Conservation (phyloP, 1,140 invertebrate species). For the Temnothorax nylanderi region DNA sequence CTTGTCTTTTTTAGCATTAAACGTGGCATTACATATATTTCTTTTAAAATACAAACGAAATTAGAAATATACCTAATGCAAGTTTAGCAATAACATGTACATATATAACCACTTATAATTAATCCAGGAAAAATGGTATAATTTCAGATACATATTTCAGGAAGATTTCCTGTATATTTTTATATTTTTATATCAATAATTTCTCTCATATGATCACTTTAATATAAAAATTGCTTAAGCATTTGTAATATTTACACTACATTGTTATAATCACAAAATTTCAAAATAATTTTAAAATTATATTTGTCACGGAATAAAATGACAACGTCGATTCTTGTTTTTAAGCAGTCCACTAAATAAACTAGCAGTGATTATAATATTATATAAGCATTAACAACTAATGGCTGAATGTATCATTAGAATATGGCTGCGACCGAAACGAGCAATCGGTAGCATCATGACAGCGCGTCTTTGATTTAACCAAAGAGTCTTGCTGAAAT, state of each 20-base stretch:
- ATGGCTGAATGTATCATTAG: background rate
- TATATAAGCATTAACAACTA: background rate
- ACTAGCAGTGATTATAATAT: background rate
- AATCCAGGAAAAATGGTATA: background rate
- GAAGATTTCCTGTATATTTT: background rate
- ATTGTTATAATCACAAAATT: background rate
- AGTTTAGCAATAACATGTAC: background rate
- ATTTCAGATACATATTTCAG: background rate
- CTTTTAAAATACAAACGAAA: background rate
- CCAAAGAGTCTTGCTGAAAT: constrained; percentile 75
- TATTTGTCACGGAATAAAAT: background rate
- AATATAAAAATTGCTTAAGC: background rate
- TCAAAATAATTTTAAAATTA: background rate
- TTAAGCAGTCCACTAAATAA: background rate
- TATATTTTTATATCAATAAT: background rate
- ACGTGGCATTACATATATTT: background rate
- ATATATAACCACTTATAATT: background rate
- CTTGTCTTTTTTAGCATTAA: background rate
- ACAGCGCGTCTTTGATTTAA: constrained; percentile 73
- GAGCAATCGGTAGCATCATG: constrained; percentile 44
- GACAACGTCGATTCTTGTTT: background rate
- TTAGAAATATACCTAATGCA: background rate
- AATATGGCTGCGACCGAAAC: constrained; percentile 14
- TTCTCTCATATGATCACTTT: background rate
- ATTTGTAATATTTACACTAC: background rate